Evolutionary conservation across 2,113 vertebrate species (phyloP).

Genomic region (Polypterus bichir): DNA sequence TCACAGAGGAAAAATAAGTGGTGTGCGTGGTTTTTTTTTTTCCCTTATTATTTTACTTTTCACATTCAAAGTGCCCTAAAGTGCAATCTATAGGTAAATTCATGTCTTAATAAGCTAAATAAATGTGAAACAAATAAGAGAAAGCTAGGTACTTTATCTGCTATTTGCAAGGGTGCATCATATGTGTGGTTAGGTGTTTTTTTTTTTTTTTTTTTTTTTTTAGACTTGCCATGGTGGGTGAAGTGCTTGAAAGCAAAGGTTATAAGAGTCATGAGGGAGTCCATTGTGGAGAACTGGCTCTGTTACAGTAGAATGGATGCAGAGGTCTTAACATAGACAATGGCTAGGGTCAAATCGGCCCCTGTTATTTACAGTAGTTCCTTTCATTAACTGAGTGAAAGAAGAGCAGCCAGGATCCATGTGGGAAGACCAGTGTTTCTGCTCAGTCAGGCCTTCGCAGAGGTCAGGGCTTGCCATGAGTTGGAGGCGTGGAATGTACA

Average conservation of each 20-base stretch:
- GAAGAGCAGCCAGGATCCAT: constrained; percentile 41
- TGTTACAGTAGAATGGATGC: constrained; percentile 57
- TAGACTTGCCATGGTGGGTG: constrained; percentile 29
- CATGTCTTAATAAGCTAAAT: constrained; percentile 8
- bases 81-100: too few species aligned
- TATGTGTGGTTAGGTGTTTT: too few species aligned
- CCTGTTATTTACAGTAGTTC: constrained; percentile 71
- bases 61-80: too few species aligned
- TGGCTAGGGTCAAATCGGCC: constrained; percentile 48
- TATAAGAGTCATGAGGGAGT: constrained; percentile 43
- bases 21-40: constrained; percentile 6
- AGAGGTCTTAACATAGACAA: constrained; percentile 48
- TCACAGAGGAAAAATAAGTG: constrained; percentile 6
- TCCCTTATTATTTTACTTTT: not conserved
- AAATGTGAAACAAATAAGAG: not conserved
- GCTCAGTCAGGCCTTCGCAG: constrained; percentile 67
- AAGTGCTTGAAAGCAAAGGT: constrained; percentile 30
- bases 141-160: not conserved
- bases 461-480: constrained; percentile 54
- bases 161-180: not conserved
- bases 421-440: constrained; percentile 63
- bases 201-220: too few species aligned
- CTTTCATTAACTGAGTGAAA: constrained; percentile 68
- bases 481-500: constrained; percentile 36
- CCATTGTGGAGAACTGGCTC: constrained; percentile 44